These are phyloP conservation scores for Actias luna DNA, from an alignment of 2,888 invertebrate species.

Conservation along the genomic window DNA sequence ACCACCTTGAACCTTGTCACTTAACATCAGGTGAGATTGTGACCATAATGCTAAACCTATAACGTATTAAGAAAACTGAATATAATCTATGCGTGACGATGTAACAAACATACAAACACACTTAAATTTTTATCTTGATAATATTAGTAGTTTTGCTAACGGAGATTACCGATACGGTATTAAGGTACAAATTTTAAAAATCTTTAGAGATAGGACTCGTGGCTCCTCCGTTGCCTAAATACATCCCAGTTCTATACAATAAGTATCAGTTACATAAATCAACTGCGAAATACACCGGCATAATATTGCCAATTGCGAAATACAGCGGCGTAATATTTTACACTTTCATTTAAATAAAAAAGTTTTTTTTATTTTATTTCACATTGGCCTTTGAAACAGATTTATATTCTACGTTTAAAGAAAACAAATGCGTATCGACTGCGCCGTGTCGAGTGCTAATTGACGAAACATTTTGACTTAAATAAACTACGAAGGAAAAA, in stretches of 20 bases:
- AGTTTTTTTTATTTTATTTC: neutral
- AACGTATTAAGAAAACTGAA: too few species aligned
- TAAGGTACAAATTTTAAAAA: too few species aligned
- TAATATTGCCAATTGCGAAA: too few species aligned
- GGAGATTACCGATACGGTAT: too few species aligned
- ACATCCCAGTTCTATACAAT: conserved; percentile 7
- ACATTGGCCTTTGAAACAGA: neutral
- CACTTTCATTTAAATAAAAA: neutral
- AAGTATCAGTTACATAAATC: neutral
- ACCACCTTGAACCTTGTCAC: too few species aligned
- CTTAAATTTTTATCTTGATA: too few species aligned
- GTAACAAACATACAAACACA: too few species aligned
- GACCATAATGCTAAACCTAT: too few species aligned
- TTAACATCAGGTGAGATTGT: too few species aligned
- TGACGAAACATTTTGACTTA: neutral
- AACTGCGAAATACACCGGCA: neutral
- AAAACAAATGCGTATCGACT: neutral
- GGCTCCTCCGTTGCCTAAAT: neutral
- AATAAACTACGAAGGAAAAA: too few species aligned
- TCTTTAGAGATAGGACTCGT: neutral
- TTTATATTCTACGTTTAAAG: neutral
- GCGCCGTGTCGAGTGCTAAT: neutral
- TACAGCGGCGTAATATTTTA: neutral
- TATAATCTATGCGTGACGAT: too few species aligned
- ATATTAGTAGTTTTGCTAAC: too few species aligned